phyloP scores from a whole-genome alignment of 2,113 vertebrate species.

The Petaurus breviceps region DNA sequence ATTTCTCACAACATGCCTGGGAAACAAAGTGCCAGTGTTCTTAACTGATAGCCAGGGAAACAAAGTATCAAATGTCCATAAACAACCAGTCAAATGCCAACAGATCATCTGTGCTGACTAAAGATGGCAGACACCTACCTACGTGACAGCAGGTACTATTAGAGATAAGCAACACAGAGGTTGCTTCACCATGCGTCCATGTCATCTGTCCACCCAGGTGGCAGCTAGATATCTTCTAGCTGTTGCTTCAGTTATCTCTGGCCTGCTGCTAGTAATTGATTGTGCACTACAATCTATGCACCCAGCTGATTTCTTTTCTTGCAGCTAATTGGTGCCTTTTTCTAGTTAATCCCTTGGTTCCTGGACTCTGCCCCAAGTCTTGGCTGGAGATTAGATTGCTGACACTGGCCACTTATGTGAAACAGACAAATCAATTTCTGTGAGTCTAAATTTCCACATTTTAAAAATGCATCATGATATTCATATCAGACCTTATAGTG shows the following conservation, averaged over 20 bases:
- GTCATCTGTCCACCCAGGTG: neutral
- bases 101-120: neutral
- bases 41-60: neutral
- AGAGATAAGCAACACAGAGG: neutral
- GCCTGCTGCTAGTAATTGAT: neutral
- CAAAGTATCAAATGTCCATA: neutral
- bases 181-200: neutral
- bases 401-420: neutral
- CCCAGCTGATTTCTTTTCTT: neutral
- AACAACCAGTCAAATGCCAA: neutral
- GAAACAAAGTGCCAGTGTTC: neutral
- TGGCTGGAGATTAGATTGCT: neutral
- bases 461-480: neutral
- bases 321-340: neutral
- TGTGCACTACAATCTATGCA: neutral
- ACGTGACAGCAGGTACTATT: neutral
- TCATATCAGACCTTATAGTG: neutral
- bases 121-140: neutral
- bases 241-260: neutral
- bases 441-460: neutral
- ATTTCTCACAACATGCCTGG: neutral
- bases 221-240: neutral
- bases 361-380: neutral
- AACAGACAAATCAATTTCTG: neutral
- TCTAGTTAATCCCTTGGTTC: neutral